phyloP scores from a whole-genome alignment of 2,113 vertebrate species.

The Petrocephalus zakoni region DNA sequence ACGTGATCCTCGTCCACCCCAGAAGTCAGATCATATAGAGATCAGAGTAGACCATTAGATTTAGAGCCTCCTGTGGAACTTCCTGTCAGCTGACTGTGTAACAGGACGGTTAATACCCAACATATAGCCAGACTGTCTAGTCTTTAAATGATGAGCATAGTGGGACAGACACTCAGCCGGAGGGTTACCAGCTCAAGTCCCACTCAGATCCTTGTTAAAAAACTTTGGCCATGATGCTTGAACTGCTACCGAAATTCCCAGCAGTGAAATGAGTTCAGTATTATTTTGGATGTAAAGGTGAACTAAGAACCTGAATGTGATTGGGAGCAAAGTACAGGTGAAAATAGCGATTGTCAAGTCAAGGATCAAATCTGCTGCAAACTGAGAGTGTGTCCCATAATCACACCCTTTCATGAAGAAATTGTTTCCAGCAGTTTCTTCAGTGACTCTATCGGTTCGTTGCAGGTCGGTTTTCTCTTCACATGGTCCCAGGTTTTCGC shows the following conservation, averaged over 20 bases:
- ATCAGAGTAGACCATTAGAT: not conserved
- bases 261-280: not conserved
- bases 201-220: not conserved
- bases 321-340: not conserved
- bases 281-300: not conserved
- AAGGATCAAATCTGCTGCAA: not conserved
- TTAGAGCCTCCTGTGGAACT: not conserved
- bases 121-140: not conserved
- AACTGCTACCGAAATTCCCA: not conserved
- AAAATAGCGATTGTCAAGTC: not conserved
- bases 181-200: not conserved
- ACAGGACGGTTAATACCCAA: not conserved
- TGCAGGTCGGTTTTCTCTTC: not conserved
- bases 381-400: not conserved
- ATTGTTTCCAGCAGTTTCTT: not conserved
- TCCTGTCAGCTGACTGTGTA: not conserved
- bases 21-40: conserved; percentile 67
- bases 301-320: not conserved
- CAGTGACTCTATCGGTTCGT: not conserved
- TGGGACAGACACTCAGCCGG: not conserved
- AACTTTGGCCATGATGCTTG: not conserved
- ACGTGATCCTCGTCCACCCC: conserved; percentile 76
- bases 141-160: not conserved
- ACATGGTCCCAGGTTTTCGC: not conserved
- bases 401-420: not conserved